These are phyloP conservation scores for Neodiprion fabricii DNA, from an alignment of 1,140 invertebrate genomes.

Conservation along the genomic window DNA sequence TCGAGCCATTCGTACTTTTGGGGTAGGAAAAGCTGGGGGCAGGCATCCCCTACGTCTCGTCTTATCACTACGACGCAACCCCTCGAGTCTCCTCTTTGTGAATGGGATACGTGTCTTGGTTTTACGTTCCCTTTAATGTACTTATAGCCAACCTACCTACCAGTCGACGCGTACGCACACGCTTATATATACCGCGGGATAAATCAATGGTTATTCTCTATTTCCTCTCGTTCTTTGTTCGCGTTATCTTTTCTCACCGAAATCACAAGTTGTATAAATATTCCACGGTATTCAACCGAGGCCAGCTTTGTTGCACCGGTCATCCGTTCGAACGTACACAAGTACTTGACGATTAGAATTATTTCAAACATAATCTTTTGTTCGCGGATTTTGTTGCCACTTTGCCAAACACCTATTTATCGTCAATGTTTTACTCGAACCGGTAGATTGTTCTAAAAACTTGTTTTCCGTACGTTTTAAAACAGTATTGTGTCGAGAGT, in stretches of 20 bases:
- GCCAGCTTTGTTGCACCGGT: too few relatives aligned
- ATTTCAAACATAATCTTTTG: too few relatives aligned
- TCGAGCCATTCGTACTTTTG: background rate
- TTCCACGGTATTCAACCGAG: too few relatives aligned
- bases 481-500: too few relatives aligned
- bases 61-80: background rate
- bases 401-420: too few relatives aligned
- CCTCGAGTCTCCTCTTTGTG: constrained; percentile 1
- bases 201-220: background rate
- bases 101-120: constrained; percentile 13
- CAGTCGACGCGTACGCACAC: background rate
- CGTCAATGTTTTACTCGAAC: too few relatives aligned
- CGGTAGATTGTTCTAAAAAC: too few relatives aligned
- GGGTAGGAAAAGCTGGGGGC: background rate
- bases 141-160: background rate
- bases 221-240: background rate
- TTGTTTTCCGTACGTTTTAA: too few relatives aligned
- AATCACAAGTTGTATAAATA: background rate
- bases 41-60: background rate
- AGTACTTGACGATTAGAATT: too few relatives aligned
- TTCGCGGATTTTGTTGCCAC: too few relatives aligned
- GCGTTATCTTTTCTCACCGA: background rate
- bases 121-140: constrained; percentile 15
- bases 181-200: background rate
- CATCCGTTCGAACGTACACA: too few relatives aligned